These are phyloP conservation scores for Acromyrmex echinatior DNA, from an alignment of 1,140 invertebrate species.

Conservation along the genomic window DNA sequence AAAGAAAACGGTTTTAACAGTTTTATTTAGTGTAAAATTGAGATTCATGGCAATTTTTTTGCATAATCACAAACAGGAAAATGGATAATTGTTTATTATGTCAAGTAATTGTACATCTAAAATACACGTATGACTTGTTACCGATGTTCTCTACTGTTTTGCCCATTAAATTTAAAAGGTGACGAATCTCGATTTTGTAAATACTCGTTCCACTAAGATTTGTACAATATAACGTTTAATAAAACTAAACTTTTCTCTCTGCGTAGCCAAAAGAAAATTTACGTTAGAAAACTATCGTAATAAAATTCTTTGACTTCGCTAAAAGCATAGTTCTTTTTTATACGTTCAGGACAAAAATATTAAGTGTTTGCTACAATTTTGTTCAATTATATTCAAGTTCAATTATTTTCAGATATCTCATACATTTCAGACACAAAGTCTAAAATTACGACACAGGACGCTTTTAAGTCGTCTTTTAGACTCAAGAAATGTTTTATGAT, in stretches of 20 bases:
- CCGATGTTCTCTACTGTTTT: background rate
- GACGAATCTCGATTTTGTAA: background rate
- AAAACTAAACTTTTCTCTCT: conserved; percentile 59
- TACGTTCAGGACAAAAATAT: background rate
- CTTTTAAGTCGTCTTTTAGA: too few relatives aligned
- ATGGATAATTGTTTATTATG: background rate
- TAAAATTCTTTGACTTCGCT: conserved; percentile 1
- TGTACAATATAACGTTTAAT: conserved; percentile 19
- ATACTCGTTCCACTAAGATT: conserved; percentile 12
- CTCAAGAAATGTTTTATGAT: too few relatives aligned
- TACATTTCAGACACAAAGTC: too few relatives aligned
- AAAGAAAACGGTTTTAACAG: background rate
- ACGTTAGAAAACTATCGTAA: conserved; percentile 56
- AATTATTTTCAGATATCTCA: background rate
- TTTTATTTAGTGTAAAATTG: background rate
- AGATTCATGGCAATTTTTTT: background rate
- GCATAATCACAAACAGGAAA: background rate
- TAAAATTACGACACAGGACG: too few relatives aligned
- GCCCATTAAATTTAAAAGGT: background rate
- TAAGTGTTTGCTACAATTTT: background rate
- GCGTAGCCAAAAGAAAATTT: conserved; percentile 21
- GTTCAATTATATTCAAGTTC: background rate
- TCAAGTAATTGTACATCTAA: background rate
- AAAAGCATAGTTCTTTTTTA: background rate
- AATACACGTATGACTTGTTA: background rate